phyloP scores from a whole-genome alignment of 2,113 vertebrate genomes.

The Ailurus styani region DNA sequence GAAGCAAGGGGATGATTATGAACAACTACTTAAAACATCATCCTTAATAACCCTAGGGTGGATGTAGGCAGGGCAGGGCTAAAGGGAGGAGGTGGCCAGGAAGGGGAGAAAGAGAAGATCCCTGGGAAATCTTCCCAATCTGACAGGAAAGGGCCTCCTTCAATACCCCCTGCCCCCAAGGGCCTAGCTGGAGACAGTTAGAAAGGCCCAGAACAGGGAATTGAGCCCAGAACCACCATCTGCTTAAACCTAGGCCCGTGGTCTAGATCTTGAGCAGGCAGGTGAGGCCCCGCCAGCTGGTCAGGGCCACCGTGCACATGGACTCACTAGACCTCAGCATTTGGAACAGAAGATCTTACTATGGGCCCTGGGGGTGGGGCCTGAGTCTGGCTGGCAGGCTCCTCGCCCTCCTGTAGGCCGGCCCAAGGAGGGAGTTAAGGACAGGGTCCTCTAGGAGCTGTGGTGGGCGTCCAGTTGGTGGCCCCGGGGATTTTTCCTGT shows the following conservation, averaged over 20 bases:
- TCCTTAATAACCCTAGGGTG: slow-evolving; percentile 34
- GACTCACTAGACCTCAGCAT: not conserved
- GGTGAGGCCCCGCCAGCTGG: not conserved
- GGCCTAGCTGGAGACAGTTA: not conserved
- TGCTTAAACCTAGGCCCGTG: not conserved
- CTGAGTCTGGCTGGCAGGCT: not conserved
- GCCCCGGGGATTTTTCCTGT: not conserved
- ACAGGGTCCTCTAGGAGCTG: not conserved
- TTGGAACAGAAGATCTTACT: not conserved
- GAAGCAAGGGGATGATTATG: slow-evolving; percentile 63
- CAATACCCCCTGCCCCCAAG: fast-evolving
- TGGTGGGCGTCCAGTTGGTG: not conserved
- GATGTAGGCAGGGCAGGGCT: not conserved
- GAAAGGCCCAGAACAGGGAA: not conserved
- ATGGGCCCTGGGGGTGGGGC: not conserved
- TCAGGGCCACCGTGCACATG: not conserved
- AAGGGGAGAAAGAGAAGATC: not conserved
- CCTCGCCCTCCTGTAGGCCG: not conserved
- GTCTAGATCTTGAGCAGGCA: not conserved
- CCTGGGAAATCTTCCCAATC: not conserved
- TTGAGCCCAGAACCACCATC: not conserved
- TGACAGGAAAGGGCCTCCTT: not conserved
- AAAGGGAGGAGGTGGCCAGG: not conserved
- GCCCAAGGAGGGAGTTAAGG: not conserved
- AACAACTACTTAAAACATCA: slow-evolving; percentile 54